Evolutionary conservation across 2,888 invertebrate species (phyloP).

Genomic region (Diplazon laetatorius): DNA sequence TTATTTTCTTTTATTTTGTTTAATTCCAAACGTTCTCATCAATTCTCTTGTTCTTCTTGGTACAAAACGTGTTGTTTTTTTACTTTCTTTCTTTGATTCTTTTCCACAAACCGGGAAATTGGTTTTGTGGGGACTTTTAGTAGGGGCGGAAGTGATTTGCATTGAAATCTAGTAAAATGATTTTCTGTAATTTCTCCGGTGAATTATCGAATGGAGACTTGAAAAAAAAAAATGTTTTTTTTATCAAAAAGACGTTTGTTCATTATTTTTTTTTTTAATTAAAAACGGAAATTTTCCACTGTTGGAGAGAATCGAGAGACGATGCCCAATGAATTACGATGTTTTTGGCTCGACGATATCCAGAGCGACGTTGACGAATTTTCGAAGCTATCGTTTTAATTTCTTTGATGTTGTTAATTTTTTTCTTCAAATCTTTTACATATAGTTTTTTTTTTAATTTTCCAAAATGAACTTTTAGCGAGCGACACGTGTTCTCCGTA

Average conservation of each 20-base stretch:
- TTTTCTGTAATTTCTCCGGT: not conserved
- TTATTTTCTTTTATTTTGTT: too few relatives aligned
- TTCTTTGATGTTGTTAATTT: too few relatives aligned
- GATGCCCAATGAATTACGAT: too few relatives aligned
- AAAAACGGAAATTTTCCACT: not conserved
- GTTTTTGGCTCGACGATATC: slow-evolving; percentile 5
- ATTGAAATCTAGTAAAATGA: not conserved
- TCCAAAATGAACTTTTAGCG: slow-evolving; percentile 9
- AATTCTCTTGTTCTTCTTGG: too few relatives aligned
- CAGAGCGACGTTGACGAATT: too few relatives aligned
- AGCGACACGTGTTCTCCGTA: not conserved
- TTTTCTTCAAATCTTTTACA: too few relatives aligned
- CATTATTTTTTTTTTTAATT: not conserved
- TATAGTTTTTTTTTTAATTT: not conserved
- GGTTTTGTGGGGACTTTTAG: not conserved
- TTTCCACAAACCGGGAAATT: not conserved
- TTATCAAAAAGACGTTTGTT: too few relatives aligned
- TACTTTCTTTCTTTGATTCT: too few relatives aligned
- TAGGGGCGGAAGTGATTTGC: not conserved
- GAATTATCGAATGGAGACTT: not conserved
- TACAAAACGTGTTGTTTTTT: too few relatives aligned
- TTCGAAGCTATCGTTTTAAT: not conserved
- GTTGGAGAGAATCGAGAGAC: not conserved
- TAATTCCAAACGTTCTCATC: too few relatives aligned
- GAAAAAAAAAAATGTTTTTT: too few relatives aligned